Conservation (phyloP, 2,113 vertebrate genomes). For the Plestiodon gilberti region DNA sequence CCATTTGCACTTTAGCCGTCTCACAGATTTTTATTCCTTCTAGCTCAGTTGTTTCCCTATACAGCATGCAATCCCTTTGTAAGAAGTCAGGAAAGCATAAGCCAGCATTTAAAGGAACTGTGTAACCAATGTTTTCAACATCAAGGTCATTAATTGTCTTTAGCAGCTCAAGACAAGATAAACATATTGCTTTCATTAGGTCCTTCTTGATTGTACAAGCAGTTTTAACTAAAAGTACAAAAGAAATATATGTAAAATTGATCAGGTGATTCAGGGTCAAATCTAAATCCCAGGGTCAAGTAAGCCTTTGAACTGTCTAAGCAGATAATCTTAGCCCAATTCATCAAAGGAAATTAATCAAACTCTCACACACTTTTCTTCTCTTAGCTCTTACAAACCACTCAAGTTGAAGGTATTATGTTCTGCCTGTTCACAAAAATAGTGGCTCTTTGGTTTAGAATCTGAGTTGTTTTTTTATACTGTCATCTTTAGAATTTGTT, state of each 20-base stretch:
- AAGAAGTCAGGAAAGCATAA: slow-evolving; percentile 56
- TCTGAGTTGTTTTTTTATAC: neutral
- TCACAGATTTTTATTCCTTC: slow-evolving; percentile 44
- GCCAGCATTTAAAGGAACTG: slow-evolving; percentile 57
- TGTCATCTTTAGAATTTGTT: neutral
- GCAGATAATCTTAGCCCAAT: slow-evolving; percentile 67
- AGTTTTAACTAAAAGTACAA: slow-evolving; percentile 66
- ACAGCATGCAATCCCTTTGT: slow-evolving; percentile 31
- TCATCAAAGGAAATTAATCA: slow-evolving; percentile 71
- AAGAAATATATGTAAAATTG: slow-evolving; percentile 69
- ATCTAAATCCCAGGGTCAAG: slow-evolving; percentile 75
- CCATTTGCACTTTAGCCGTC: slow-evolving; percentile 52
- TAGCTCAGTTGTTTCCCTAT: slow-evolving; percentile 44
- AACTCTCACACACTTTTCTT: slow-evolving; percentile 59
- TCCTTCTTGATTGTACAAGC: slow-evolving; percentile 40
- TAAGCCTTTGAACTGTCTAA: slow-evolving; percentile 74
- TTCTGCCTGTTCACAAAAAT: slow-evolving; percentile 60
- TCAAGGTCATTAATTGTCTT: slow-evolving; percentile 51
- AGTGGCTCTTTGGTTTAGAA: slow-evolving; percentile 21
- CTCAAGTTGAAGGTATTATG: slow-evolving; percentile 71
- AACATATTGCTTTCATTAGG: slow-evolving; percentile 61
- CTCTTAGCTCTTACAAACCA: slow-evolving; percentile 64
- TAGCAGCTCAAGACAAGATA: slow-evolving; percentile 45
- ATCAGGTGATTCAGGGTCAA: slow-evolving; percentile 67
- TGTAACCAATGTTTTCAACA: slow-evolving; percentile 51